phyloP scores from a whole-genome alignment of 2,888 invertebrate species.

The Beris morrisii region DNA sequence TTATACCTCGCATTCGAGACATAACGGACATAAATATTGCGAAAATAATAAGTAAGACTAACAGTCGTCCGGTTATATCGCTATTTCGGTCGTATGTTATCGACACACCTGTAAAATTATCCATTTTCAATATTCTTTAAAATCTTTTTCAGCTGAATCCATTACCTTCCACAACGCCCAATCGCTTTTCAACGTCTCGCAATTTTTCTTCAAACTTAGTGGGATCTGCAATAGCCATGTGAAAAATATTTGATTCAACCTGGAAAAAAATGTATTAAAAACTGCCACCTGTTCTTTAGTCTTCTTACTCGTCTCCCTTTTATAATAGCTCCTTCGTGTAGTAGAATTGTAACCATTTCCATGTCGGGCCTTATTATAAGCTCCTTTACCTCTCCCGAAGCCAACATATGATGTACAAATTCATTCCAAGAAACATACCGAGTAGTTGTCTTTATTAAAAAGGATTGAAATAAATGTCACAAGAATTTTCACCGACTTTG shows the following conservation, averaged over 20 bases:
- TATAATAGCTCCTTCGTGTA: slow-evolving; percentile 83
- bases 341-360: slow-evolving; percentile 80
- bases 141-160: neutral
- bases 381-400: slow-evolving; percentile 91
- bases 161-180: slow-evolving; percentile 77
- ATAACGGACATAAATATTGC: slow-evolving; percentile 69
- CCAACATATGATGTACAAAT: slow-evolving; percentile 91
- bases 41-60: slow-evolving; percentile 69
- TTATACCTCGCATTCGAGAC: slow-evolving; percentile 67
- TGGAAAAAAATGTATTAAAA: slow-evolving; percentile 43
- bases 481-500: neutral
- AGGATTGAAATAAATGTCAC: neutral
- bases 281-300: neutral
- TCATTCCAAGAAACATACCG: slow-evolving; percentile 94
- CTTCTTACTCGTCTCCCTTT: slow-evolving; percentile 67
- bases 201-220: slow-evolving; percentile 89
- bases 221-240: slow-evolving; percentile 84
- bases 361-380: slow-evolving; percentile 81
- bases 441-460: slow-evolving; percentile 46
- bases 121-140: slow-evolving; percentile 3
- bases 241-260: slow-evolving; percentile 69
- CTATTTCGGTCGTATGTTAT: slow-evolving; percentile 81
- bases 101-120: slow-evolving; percentile 62
- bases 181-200: slow-evolving; percentile 75
- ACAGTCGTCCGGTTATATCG: slow-evolving; percentile 70